Evolutionary conservation across 2,888 invertebrate genomes (phyloP), one percentile per base, ranked within the genome.

Genomic region (Drosophila koepferae): DNA sequence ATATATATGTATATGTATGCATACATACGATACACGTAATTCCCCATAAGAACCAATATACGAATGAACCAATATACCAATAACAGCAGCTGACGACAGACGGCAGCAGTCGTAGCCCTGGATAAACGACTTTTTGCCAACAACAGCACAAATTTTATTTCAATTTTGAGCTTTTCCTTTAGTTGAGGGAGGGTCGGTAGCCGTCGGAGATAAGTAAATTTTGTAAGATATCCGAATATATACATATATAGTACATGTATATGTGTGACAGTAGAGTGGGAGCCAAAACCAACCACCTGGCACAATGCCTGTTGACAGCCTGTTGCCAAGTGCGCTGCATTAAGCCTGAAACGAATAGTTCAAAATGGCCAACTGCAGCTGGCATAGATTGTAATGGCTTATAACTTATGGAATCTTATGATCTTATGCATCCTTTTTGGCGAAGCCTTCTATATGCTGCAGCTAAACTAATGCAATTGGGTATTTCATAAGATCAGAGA

Each of bases 81-180:
- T 60, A 77, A 77, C 77, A 75, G 77, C 77, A 77, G 77, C 73
- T 76, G 77, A 79, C 80, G 63, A 69, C 80, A 72, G 67, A 65
- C 63, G 49, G 72, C 65, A 65, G 46, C 55, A 44, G 66, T 62
- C 41, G 65, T 53, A 63, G 56, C 64, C 56, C 66, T 49, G 75
- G 72, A 80, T 63, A 66, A 74, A 72, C 59, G 74, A 75, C 64
- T 62, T 63, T 63, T 62, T 63, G 60, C 53, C 71, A 64, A 65
- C 75, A 75, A 40, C 71, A 59, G 67, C 41, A 61, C 38, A 58
- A 76, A 63, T 75, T 76, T 65, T 66, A 76, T 76, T 75, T 59
- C 72, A 53, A 51, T 60, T 75, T 20, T 44, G 34, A 41, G 31
- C 31, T 54, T 53, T 53, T 34, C 34, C 49, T 31, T 31, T 28